phyloP scores from a whole-genome alignment of 2,888 invertebrate genomes.

The Busseola fusca region DNA sequence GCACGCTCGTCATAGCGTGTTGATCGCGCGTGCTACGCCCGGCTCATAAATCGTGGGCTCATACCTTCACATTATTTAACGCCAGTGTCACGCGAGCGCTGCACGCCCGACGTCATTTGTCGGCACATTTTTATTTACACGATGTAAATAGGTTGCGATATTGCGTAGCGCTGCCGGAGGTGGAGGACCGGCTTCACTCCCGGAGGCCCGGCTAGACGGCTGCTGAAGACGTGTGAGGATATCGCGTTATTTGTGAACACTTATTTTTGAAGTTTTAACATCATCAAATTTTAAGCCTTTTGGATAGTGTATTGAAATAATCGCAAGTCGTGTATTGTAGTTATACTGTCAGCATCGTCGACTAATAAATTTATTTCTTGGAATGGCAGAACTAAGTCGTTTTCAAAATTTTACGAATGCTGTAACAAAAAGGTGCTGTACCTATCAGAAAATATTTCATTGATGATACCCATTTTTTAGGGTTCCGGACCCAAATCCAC shows the following conservation, averaged over 20 bases:
- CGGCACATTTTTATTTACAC: constrained; percentile 59
- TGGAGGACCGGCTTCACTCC: constrained; percentile 14
- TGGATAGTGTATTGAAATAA: not conserved
- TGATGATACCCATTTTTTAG: not conserved
- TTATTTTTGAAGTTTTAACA: constrained; percentile 30
- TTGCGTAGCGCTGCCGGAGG: constrained; percentile 27
- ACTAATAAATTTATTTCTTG: not conserved
- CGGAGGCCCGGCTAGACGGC: constrained; percentile 2
- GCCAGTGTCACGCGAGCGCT: constrained; percentile 70
- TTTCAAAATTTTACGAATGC: no score
- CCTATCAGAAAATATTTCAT: not conserved
- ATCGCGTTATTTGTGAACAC: constrained; percentile 11
- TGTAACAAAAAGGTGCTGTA: no score
- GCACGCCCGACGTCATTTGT: constrained; percentile 63
- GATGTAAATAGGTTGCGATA: constrained; percentile 55
- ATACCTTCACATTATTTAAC: constrained; percentile 76
- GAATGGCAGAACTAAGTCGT: not conserved
- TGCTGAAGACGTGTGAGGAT: constrained; percentile 34
- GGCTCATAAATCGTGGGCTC: constrained; percentile 68
- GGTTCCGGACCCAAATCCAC: no score
- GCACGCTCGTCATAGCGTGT: constrained; percentile 66
- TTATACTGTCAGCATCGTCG: not conserved
- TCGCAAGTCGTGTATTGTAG: not conserved
- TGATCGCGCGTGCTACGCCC: constrained; percentile 60
- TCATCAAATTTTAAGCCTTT: constrained; percentile 10